Evolutionary conservation across 2,888 invertebrate genomes (phyloP).

Genomic region (Andrena hattorfiana): DNA sequence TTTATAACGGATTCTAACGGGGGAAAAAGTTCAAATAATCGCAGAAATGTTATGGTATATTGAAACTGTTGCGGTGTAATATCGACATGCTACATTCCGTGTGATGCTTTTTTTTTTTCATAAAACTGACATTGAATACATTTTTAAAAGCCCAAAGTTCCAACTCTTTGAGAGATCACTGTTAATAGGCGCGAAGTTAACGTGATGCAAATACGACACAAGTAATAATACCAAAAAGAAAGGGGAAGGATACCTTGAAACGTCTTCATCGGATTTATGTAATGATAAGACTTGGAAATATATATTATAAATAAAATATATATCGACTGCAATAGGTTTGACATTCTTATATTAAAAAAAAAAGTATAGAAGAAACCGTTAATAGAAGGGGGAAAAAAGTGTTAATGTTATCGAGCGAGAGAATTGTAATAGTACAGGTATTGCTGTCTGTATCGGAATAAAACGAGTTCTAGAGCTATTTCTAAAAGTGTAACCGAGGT

Average conservation of each 20-base stretch:
- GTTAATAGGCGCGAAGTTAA: conserved; percentile 49
- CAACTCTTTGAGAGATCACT: conserved; percentile 48
- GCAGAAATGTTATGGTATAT: conserved; percentile 40
- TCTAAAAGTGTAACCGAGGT: conserved; percentile 54
- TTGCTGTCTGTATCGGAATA: conserved; percentile 68
- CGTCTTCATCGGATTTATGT: conserved; percentile 55
- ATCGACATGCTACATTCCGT: conserved; percentile 50
- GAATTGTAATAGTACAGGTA: conserved; percentile 74
- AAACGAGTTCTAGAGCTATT: conserved; percentile 63
- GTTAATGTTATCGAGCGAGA: conserved; percentile 76
- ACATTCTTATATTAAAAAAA: conserved; percentile 72
- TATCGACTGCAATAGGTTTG: conserved; percentile 71
- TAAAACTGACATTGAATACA: conserved; percentile 39
- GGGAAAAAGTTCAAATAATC: conserved; percentile 25
- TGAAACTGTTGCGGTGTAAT: conserved; percentile 19
- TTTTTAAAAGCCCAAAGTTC: conserved; percentile 32
- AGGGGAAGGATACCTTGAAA: conserved; percentile 42
- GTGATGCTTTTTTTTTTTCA: conserved; percentile 46
- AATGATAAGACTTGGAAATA: conserved; percentile 59
- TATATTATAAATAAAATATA: conserved; percentile 69
- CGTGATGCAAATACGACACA: conserved; percentile 31
- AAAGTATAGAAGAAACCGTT: conserved; percentile 72
- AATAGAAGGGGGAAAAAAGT: conserved; percentile 71
- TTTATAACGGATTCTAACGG: conserved; percentile 58
- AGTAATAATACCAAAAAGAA: conserved; percentile 53